Evolutionary conservation across 1,140 invertebrate species (phyloP), one percentile per base, ranked within the genome.

Genomic region (Ceratoteleas bidentatus): DNA sequence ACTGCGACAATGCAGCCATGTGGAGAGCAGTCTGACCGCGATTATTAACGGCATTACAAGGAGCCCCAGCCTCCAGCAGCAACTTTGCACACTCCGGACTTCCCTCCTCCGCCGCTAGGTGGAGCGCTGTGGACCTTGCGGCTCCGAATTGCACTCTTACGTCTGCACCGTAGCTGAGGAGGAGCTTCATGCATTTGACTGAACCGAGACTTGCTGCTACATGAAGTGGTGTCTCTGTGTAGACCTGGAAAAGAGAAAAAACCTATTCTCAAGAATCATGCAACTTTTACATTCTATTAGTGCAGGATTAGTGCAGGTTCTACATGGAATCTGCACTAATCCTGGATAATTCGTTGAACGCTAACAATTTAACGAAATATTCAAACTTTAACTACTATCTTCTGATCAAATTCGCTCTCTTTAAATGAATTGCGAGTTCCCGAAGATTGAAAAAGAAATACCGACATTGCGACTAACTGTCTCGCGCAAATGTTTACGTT

Each of bases 201-300:
- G 94, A 94, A 8, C 96, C 96, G 36, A 96, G 89, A 50, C 94
- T 93, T 13, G 96, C 95, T 8, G 96, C 96, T 3, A 97, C 94
- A 78, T 97, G 96, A 4, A 98, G 87, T 0, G 96, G 96, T 0
- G 96, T 96, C 91, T 97, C 96, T 4, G 95, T 96, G 80, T 94
- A 96, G 24, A 96, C 94, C 93, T 94, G 66, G 34, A 61, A 40
- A 40, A 9, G 36, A 40, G 7, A 40, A 3, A 6, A 36, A 40
- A 40, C 36, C 7, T 40, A 11, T 40, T 6, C 10, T 40, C 4
- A 24, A 36, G 34, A 36, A 36, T 6, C 9, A 36, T 6, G 5
- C 5, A 36, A 36, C 9, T 36, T 36, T 6, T 36, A 36, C 34
- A 36, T 36, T 36, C 9, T 36, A 36, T 36, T 36, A 36, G 4